A percentile compares a stretch with the other conserved stretches of the same genome.
Evolutionary conservation across 2,113 vertebrate genomes (phyloP).

Genomic region (Saguinus imperator): DNA sequence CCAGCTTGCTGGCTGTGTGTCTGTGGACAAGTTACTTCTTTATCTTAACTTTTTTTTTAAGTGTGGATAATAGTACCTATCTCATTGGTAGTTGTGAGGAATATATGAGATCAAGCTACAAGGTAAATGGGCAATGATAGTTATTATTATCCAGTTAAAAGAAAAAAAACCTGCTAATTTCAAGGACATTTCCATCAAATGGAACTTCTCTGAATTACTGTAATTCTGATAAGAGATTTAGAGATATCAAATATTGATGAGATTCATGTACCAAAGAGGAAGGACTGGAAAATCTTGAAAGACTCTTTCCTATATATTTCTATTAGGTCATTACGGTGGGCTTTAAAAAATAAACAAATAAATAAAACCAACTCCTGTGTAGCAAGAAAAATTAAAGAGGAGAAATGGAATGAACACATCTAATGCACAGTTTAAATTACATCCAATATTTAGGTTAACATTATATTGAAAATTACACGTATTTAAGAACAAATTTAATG

Average conservation of each 20-base stretch:
- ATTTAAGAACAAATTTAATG: constrained; percentile 26
- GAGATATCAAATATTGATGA: neutral
- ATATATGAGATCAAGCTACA: neutral
- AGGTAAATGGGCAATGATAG: neutral
- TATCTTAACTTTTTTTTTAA: neutral
- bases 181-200: neutral
- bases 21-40: constrained; percentile 1
- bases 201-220: neutral
- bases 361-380: neutral
- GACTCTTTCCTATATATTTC: neutral
- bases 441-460: neutral
- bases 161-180: neutral
- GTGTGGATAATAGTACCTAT: neutral
- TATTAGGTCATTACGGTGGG: neutral
- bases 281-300: constrained; percentile 4
- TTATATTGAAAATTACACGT: neutral
- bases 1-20: neutral
- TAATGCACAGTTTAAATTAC: neutral
- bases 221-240: constrained; percentile 19
- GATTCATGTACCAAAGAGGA: neutral
- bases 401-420: neutral
- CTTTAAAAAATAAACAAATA: neutral
- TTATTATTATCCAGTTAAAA: neutral
- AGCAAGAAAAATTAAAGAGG: neutral
- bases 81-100: constrained; percentile 1